Percentiles rank a stretch among this genome's conserved stretches.
Evolutionary conservation across 2,113 vertebrate species (phyloP).

Genomic region (Zosterops borbonicus): DNA sequence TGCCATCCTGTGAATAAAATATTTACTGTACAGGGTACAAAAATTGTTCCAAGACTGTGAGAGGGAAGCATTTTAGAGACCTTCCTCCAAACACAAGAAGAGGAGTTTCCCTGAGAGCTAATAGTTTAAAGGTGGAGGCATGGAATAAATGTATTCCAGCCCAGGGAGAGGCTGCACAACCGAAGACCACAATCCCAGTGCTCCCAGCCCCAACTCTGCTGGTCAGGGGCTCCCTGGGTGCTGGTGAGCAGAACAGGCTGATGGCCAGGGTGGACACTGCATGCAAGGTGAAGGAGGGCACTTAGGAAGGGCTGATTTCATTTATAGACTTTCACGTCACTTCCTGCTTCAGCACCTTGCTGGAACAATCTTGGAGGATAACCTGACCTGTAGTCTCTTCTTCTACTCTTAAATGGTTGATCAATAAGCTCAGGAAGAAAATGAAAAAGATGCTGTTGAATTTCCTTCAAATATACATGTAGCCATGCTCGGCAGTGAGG

Average conservation of each 20-base stretch:
- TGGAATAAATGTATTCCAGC: neutral
- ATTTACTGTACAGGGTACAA: neutral
- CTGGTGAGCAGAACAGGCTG: neutral
- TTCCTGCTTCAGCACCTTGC: neutral
- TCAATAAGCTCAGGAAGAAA: neutral
- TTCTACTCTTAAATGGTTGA: neutral
- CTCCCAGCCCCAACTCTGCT: neutral
- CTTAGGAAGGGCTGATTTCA: neutral
- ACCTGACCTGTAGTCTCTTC: neutral
- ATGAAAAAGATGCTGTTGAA: neutral
- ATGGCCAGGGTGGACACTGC: neutral
- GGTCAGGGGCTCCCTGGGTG: neutral
- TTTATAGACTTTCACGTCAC: neutral
- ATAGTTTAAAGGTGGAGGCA: neutral
- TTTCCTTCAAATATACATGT: slow-evolving; percentile 26
- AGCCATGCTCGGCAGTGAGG: neutral
- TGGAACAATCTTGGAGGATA: neutral
- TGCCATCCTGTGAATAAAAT: neutral
- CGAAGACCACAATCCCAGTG: neutral
- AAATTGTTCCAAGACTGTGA: neutral
- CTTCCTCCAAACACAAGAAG: neutral
- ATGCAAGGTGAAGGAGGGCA: neutral
- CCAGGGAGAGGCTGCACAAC: neutral
- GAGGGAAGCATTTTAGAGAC: neutral
- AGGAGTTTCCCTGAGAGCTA: neutral